A percentile compares a stretch with the other conserved stretches of the same genome.
phyloP scores from a whole-genome alignment of 2,797 vertebrate genomes.

The Paguma larvata region DNA sequence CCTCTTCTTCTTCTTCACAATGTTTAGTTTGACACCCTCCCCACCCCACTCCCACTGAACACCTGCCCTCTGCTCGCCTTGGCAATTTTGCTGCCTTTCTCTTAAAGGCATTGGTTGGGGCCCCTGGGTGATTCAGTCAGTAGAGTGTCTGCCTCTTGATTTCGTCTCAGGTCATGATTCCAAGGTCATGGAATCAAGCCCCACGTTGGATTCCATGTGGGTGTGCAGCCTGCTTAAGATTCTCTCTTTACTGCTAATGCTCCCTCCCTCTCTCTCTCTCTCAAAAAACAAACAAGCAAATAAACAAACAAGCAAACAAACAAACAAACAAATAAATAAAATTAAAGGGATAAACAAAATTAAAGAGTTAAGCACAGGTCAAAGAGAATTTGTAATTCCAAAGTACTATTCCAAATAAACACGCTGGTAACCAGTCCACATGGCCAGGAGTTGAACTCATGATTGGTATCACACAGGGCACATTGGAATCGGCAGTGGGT shows the following conservation, averaged over 20 bases:
- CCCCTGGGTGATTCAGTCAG: too few relatives aligned
- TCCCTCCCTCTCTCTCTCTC: too few relatives aligned
- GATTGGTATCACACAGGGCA: background rate
- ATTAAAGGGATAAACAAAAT: too few relatives aligned
- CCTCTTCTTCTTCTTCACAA: background rate
- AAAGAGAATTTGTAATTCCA: background rate
- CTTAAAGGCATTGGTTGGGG: background rate
- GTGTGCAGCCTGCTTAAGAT: too few relatives aligned
- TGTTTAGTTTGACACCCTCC: background rate
- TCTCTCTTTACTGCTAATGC: too few relatives aligned
- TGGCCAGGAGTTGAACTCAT: background rate
- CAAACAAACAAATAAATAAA: too few relatives aligned
- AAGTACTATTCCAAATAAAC: background rate
- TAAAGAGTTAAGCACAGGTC: background rate
- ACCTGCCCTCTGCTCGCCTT: background rate
- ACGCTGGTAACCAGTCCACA: background rate
- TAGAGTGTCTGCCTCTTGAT: too few relatives aligned
- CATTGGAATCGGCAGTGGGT: background rate
- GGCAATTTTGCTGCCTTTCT: background rate
- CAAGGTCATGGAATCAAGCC: too few relatives aligned
- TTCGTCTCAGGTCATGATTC: too few relatives aligned
- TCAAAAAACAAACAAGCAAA: too few relatives aligned
- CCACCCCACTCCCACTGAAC: background rate
- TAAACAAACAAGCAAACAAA: too few relatives aligned
- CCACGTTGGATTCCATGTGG: too few relatives aligned